Evolutionary conservation across 2,113 vertebrate species (phyloP).

Genomic region (Sceloporus tristichus): DNA sequence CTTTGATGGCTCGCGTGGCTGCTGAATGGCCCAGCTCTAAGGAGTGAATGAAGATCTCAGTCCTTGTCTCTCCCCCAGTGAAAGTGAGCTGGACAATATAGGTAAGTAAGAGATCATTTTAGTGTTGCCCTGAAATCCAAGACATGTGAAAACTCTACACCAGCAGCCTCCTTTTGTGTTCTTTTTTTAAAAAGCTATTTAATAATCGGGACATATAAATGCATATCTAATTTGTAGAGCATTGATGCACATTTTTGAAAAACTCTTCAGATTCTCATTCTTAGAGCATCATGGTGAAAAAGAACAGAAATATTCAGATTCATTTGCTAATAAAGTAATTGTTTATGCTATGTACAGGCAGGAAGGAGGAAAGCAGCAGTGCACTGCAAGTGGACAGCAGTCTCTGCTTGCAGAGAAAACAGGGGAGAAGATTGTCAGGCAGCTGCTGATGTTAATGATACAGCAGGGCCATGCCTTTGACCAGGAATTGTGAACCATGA

Average conservation of each 20-base stretch:
- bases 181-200: background rate
- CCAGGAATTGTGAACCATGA: no score
- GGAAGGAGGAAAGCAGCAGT: background rate
- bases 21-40: conserved; percentile 94
- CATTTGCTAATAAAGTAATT: background rate
- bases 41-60: conserved; percentile 94
- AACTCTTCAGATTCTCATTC: background rate
- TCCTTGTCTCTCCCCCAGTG: conserved; percentile 86
- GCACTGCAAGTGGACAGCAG: background rate
- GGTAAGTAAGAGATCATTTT: background rate
- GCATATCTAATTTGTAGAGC: background rate
- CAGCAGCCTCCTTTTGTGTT: background rate
- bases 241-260: background rate
- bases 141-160: background rate
- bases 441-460: background rate
- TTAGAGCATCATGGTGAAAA: background rate
- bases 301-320: background rate
- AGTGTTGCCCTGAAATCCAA: background rate
- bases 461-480: background rate
- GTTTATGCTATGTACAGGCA: background rate
- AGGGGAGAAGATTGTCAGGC: background rate
- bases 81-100: conserved; percentile 86
- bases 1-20: conserved; percentile 91
- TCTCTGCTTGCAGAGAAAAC: background rate
- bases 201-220: background rate